Evolutionary conservation across 1,140 invertebrate species (phyloP), one percentile per base, ranked within the genome.

Genomic region (Copidosoma floridanum): DNA sequence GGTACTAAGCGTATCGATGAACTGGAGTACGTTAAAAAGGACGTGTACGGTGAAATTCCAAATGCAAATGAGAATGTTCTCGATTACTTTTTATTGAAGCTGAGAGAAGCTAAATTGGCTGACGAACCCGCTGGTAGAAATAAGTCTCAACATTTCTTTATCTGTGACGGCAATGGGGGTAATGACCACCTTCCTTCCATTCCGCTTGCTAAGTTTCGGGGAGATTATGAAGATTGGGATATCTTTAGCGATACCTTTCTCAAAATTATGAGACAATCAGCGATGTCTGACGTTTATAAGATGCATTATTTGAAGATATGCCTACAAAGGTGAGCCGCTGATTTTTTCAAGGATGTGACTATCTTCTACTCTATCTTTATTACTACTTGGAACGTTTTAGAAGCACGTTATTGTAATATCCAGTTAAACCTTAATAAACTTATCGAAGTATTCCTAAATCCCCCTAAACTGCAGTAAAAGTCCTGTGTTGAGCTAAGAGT

Each of bases 341-440:
- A 53, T 53, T 53, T 53, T 14, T n/a, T 52, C 37, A 52, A 52
- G 37, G 48, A 52, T 18, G 48, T 37, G 12, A 6, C 29, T 18
- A 53, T 37, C 18, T 40, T 37, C 20, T 40, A 40, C 35, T 32
- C 35, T 18, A 53, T 40, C 38, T 53, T 40, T 40, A 14, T 16
- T 24, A 40, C 21, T n/a, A 53, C 51, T 12, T 40, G 35, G 51
- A 37, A 53, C 6, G 51, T 37, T 14, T n/a, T 53, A 1, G 24
- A 38, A 11, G 20, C 7, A 11, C 29, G 20, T 18, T 53, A 18
- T 10, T 26, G 23, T 11, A 41, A 53, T 14, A 21, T 37, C 5
- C 21, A 37, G 16, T 21, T 53, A 18, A 40, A n/a, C 38, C n/a
- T 41, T 3, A 41, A 37, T 3, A 53, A 14, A 3, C 35, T 21